Conservation (phyloP, 1,140 invertebrate species). For the Pectinophora gossypiella region DNA sequence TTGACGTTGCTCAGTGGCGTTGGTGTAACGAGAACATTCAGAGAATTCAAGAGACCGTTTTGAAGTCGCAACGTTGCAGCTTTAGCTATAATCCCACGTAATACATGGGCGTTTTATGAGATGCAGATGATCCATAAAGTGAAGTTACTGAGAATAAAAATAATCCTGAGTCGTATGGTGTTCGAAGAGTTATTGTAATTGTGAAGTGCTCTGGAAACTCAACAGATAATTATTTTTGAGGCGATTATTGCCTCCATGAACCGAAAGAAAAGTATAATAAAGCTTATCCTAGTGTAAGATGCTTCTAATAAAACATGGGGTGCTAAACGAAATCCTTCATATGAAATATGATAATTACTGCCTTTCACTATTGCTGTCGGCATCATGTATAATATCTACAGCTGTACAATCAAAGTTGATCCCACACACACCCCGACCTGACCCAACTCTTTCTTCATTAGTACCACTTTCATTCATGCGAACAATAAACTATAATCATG, state of each 20-base stretch:
- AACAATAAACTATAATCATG: background rate
- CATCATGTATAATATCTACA: background rate
- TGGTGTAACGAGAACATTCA: too few relatives aligned
- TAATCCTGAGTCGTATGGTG: conserved; percentile 12
- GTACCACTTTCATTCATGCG: background rate
- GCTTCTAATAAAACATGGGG: background rate
- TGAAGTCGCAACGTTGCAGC: conserved; percentile 14
- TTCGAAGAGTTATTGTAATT: conserved; percentile 22
- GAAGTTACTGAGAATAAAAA: conserved; percentile 21
- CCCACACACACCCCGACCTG: background rate
- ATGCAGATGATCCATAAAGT: conserved; percentile 37
- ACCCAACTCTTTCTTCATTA: background rate
- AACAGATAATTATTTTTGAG: background rate
- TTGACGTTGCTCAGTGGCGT: too few relatives aligned
- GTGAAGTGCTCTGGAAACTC: conserved; percentile 1
- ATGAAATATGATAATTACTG: background rate
- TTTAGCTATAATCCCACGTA: conserved; percentile 56
- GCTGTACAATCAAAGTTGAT: background rate
- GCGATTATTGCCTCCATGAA: background rate
- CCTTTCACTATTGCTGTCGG: background rate
- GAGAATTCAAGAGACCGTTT: background rate
- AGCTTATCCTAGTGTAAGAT: background rate
- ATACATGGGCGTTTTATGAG: conserved; percentile 46
- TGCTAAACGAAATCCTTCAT: background rate
- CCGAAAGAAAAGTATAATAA: background rate